Evolutionary conservation across 2,888 invertebrate genomes (phyloP).

Genomic region (Amiota minor): DNA sequence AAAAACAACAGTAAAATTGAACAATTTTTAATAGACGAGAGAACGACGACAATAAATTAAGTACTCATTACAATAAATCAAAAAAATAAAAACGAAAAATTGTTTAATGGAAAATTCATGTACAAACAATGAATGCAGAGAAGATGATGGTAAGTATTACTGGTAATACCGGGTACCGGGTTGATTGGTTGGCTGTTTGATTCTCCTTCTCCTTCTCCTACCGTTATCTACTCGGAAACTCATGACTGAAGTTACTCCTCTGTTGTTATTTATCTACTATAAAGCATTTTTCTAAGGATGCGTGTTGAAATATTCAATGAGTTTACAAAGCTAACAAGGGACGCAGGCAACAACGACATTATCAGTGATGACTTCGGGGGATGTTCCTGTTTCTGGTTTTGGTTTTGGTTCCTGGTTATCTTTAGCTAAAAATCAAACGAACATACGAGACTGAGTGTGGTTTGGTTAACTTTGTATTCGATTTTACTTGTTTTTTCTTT

Average conservation of each 20-base stretch:
- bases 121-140: slow-evolving; percentile 30
- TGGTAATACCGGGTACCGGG: slow-evolving; percentile 3
- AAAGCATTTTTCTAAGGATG: slow-evolving; percentile 58
- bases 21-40: slow-evolving; percentile 40
- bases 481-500: slow-evolving; percentile 14
- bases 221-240: no score
- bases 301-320: slow-evolving; percentile 38
- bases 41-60: slow-evolving; percentile 58
- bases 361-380: not conserved
- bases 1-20: slow-evolving; percentile 34
- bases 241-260: not conserved
- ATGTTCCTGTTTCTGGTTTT: not conserved
- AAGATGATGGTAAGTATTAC: not conserved
- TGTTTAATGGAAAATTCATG: slow-evolving; percentile 61
- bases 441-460: slow-evolving; percentile 4
- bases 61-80: slow-evolving; percentile 65
- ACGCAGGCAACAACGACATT: slow-evolving; percentile 1
- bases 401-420: slow-evolving; percentile 7
- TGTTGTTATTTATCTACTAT: slow-evolving; percentile 7
- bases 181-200: slow-evolving; percentile 28
- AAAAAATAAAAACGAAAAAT: slow-evolving; percentile 43
- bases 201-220: no score
- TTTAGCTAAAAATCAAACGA: slow-evolving; percentile 26
- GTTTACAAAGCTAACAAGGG: slow-evolving; percentile 4
- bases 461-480: slow-evolving; percentile 29